These are phyloP conservation scores for Tetropium fuscum DNA, from an alignment of 2,888 invertebrate species.

Conservation along the genomic window DNA sequence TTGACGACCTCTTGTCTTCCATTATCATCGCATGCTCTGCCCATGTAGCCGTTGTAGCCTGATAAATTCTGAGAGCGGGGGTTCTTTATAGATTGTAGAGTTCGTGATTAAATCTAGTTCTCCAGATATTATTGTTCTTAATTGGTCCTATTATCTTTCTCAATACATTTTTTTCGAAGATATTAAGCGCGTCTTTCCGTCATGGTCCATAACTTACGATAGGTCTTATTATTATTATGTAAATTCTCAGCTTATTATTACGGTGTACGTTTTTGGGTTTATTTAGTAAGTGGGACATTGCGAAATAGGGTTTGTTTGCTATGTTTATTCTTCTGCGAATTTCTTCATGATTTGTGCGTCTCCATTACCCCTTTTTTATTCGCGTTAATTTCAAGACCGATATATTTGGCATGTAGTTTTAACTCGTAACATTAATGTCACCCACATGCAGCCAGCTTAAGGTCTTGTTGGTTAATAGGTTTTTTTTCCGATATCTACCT, in stretches of 20 bases:
- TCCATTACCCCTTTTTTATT: too few relatives aligned
- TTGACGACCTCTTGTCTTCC: constrained; percentile 1
- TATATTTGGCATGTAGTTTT: too few relatives aligned
- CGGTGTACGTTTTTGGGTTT: background rate
- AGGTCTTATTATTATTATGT: background rate
- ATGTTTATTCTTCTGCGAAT: background rate
- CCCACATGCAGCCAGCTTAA: too few relatives aligned
- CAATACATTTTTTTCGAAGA: background rate
- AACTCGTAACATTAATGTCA: too few relatives aligned
- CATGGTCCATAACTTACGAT: background rate
- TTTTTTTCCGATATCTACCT: too few relatives aligned
- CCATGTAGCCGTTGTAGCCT: constrained; percentile 6
- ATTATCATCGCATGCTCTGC: background rate
- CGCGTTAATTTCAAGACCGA: too few relatives aligned
- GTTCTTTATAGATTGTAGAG: background rate
- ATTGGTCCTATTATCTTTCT: background rate
- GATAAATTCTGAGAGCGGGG: constrained; percentile 1
- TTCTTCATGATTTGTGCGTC: too few relatives aligned
- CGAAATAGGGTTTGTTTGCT: too few relatives aligned
- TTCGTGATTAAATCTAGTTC: background rate
- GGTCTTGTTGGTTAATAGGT: too few relatives aligned
- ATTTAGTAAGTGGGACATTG: constrained; percentile 1
- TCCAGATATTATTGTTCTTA: background rate
- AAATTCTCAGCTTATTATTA: background rate
- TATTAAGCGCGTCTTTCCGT: background rate